Evolutionary conservation across 2,113 vertebrate genomes (phyloP).

Genomic region (Takifugu bimaculatus): DNA sequence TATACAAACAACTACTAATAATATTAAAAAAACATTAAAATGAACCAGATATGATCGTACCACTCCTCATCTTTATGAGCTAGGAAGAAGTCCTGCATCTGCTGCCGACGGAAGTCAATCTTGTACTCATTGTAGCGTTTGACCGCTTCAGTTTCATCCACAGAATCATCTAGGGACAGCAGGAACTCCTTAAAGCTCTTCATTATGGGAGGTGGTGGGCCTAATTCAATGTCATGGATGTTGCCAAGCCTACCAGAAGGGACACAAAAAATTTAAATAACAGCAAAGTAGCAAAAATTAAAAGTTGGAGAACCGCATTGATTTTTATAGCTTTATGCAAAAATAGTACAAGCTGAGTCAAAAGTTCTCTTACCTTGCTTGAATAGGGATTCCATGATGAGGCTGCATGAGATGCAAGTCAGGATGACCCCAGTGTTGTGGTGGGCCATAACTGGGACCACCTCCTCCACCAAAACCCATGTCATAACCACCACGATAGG

Average conservation of each 20-base stretch:
- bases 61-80: slow-evolving; percentile 95
- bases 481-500: slow-evolving; percentile 87
- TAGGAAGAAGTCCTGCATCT: slow-evolving; percentile 96
- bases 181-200: slow-evolving; percentile 93
- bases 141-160: slow-evolving; percentile 90
- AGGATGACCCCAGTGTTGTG: slow-evolving; percentile 89
- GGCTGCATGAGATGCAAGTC: slow-evolving; percentile 87
- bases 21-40: slow-evolving; percentile 1
- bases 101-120: slow-evolving; percentile 88
- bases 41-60: slow-evolving; percentile 70
- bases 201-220: slow-evolving; percentile 84
- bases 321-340: neutral
- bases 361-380: slow-evolving; percentile 80
- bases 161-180: slow-evolving; percentile 86
- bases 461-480: slow-evolving; percentile 86
- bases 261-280: neutral
- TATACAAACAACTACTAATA: neutral
- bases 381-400: slow-evolving; percentile 88
- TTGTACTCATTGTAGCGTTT: slow-evolving; percentile 94
- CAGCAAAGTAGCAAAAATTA: neutral
- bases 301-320: too few species aligned
- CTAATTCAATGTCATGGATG: slow-evolving; percentile 86
- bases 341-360: neutral
- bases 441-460: slow-evolving; percentile 88
- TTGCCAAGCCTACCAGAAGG: slow-evolving; percentile 79